These are phyloP conservation scores for Margaritifera margaritifera DNA, from an alignment of 2,888 invertebrate genomes.

Conservation along the genomic window DNA sequence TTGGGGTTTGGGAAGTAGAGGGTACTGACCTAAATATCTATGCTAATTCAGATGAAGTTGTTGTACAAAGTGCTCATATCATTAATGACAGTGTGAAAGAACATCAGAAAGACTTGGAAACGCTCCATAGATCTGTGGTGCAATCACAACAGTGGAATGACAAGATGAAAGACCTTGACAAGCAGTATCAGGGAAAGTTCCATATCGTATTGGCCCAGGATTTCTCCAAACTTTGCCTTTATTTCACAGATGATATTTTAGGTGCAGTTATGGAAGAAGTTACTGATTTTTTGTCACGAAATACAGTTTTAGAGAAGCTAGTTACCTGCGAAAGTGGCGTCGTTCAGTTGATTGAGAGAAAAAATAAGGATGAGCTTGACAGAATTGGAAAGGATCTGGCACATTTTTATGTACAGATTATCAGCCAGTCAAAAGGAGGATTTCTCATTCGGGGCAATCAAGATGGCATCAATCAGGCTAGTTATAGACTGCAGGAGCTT, in stretches of 20 bases:
- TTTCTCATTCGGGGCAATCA: no score
- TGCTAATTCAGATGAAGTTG: no score
- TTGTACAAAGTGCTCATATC: no score
- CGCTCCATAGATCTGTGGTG: neutral
- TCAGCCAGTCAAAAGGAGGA: no score
- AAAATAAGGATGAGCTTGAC: conserved; percentile 22
- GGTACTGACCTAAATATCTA: no score
- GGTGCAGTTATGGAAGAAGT: conserved; percentile 15
- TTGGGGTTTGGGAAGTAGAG: no score
- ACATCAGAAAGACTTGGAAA: no score
- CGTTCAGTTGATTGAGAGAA: conserved; percentile 23
- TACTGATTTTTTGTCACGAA: conserved; percentile 22
- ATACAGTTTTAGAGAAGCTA: conserved; percentile 22
- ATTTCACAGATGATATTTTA: conserved; percentile 23
- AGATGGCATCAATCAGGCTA: no score
- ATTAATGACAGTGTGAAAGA: no score
- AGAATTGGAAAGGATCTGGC: conserved; percentile 15
- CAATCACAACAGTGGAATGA: conserved; percentile 2
- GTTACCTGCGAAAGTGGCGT: conserved; percentile 14
- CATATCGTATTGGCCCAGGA: neutral
- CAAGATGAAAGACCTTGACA: neutral
- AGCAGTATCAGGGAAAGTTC: no score
- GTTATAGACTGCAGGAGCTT: no score
- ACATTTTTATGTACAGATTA: conserved; percentile 17
- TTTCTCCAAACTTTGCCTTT: conserved; percentile 5